These are phyloP conservation scores for Egretta garzetta DNA, from an alignment of 2,113 vertebrate species.

Conservation along the genomic window DNA sequence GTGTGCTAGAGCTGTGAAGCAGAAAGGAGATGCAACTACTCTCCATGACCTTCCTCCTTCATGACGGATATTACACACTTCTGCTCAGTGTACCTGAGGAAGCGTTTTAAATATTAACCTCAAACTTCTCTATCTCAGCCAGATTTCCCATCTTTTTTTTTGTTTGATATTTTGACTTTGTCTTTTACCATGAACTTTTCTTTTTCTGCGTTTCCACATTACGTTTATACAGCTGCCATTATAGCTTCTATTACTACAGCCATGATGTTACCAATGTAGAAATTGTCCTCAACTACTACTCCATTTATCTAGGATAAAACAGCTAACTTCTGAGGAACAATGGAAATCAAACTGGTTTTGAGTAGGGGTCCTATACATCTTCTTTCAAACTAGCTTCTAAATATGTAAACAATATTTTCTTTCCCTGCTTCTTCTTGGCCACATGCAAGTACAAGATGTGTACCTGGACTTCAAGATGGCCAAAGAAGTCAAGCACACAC, in stretches of 20 bases:
- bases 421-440: conserved; percentile 63
- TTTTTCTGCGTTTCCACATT: neutral
- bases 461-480: conserved; percentile 81
- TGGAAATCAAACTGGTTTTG: neutral
- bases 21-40: neutral
- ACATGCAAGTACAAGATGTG: conserved; percentile 77
- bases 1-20: neutral
- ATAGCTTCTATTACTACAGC: neutral
- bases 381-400: neutral
- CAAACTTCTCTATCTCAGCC: neutral
- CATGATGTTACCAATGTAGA: neutral
- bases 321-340: neutral
- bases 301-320: neutral
- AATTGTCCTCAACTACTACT: neutral
- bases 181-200: neutral
- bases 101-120: neutral
- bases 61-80: neutral
- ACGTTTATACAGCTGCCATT: neutral
- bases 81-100: neutral
- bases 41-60: neutral
- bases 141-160: neutral
- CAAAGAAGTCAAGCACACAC: conserved; percentile 67
- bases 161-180: neutral
- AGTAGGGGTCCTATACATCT: neutral
- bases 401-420: neutral